Evolutionary conservation across 2,888 invertebrate species (phyloP).

Genomic region (Aethes cnicana): DNA sequence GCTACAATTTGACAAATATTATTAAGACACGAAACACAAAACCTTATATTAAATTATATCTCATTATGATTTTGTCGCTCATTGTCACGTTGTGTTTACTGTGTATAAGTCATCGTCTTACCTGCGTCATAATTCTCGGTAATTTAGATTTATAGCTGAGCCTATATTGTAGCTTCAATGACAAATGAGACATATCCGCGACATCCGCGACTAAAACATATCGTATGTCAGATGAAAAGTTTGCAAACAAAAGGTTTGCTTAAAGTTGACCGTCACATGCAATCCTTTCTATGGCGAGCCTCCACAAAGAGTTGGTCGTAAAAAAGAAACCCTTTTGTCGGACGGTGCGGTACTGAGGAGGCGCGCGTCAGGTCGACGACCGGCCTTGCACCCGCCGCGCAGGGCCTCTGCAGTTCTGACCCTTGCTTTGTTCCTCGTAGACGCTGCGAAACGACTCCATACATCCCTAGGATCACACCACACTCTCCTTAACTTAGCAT

Average conservation of each 20-base stretch:
- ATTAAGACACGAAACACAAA: background rate
- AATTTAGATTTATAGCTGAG: slow-evolving; percentile 3
- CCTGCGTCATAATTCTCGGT: slow-evolving; percentile 14
- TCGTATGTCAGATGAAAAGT: background rate
- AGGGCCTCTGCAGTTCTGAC: slow-evolving; percentile 63
- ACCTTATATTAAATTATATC: background rate
- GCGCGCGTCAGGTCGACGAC: slow-evolving; percentile 72
- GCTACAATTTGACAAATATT: slow-evolving; percentile 6
- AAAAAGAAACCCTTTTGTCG: slow-evolving; percentile 41
- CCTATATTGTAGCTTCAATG: slow-evolving; percentile 16
- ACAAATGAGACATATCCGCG: slow-evolving; percentile 5
- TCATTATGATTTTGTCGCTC: too few relatives aligned
- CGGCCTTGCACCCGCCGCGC: slow-evolving; percentile 77
- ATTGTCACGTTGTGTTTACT: background rate
- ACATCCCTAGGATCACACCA: background rate
- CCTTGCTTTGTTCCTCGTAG: slow-evolving; percentile 66
- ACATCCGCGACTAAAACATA: background rate
- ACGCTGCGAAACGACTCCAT: slow-evolving; percentile 41
- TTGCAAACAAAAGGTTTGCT: background rate
- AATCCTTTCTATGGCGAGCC: slow-evolving; percentile 7
- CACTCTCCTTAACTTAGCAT: slow-evolving; percentile 4
- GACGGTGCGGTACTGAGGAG: slow-evolving; percentile 51
- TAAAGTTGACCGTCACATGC: slow-evolving; percentile 1
- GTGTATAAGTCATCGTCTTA: slow-evolving; percentile 10
- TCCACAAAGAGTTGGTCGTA: slow-evolving; percentile 12